Conservation (phyloP, 2,888 invertebrate genomes). For the Cataglyphis livida region DNA sequence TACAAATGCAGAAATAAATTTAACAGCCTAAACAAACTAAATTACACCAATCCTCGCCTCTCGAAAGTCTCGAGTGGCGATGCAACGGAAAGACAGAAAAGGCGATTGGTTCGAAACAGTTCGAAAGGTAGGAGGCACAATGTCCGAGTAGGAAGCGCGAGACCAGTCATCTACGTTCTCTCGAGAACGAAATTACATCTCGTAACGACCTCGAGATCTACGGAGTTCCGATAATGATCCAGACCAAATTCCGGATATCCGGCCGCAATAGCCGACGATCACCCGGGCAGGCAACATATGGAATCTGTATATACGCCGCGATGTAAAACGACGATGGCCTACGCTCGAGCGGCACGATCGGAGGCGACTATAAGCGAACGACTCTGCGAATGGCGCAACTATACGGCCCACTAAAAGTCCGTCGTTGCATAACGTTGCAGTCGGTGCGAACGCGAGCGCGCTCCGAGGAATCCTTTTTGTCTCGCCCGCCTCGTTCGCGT, state of each 20-base stretch:
- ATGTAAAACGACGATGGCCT: slow-evolving; percentile 29
- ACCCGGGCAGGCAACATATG: not conserved
- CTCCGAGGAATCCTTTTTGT: slow-evolving; percentile 58
- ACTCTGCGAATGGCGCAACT: slow-evolving; percentile 79
- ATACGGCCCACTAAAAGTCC: slow-evolving; percentile 84
- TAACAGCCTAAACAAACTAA: too few species aligned
- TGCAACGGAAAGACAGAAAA: not conserved
- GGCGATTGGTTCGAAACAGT: not conserved
- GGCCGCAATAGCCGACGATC: slow-evolving; percentile 31
- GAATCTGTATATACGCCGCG: slow-evolving; percentile 15
- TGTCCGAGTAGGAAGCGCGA: slow-evolving; percentile 16
- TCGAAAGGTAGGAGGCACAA: slow-evolving; percentile 2
- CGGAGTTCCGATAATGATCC: slow-evolving; percentile 44
- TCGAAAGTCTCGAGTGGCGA: not conserved
- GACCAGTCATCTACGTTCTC: slow-evolving; percentile 28
- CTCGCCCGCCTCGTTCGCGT: slow-evolving; percentile 42
- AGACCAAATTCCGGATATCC: slow-evolving; percentile 42
- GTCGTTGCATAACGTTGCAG: slow-evolving; percentile 80
- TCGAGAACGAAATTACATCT: slow-evolving; percentile 18
- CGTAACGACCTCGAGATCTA: slow-evolving; percentile 15
- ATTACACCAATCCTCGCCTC: too few species aligned
- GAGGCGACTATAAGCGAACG: slow-evolving; percentile 71
- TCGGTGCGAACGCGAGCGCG: slow-evolving; percentile 49
- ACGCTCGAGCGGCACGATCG: slow-evolving; percentile 52
- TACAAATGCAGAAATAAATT: not conserved